Conservation (phyloP, 1,140 invertebrate species). For the Ostrea edulis region DNA sequence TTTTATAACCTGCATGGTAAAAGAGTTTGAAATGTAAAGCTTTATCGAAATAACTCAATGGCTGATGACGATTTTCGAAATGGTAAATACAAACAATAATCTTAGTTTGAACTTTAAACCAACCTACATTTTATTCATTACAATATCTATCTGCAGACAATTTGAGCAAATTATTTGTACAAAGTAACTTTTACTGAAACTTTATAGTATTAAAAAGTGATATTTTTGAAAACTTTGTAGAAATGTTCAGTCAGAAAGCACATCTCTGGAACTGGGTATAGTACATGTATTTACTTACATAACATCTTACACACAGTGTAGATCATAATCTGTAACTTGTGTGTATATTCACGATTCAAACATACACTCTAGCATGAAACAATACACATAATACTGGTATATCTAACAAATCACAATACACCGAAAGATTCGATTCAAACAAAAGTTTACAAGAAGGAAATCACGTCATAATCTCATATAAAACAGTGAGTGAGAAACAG, state of each 20-base stretch:
- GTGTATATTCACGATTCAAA: background rate
- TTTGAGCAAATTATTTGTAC: background rate
- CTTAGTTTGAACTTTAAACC: no score
- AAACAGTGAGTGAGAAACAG: background rate
- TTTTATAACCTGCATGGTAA: no score
- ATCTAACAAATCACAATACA: background rate
- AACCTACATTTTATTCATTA: background rate
- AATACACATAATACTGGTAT: conserved; percentile 23
- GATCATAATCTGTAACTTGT: background rate
- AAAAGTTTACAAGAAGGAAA: background rate
- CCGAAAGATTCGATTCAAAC: no score
- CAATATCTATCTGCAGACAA: background rate
- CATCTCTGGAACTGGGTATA: background rate
- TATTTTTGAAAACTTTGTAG: background rate
- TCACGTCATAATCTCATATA: conserved; percentile 11
- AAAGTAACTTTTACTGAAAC: no score
- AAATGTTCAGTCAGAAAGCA: background rate
- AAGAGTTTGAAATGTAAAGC: no score
- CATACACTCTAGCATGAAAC: background rate
- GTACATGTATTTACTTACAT: background rate
- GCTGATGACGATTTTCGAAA: no score
- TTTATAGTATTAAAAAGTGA: background rate
- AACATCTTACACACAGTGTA: background rate
- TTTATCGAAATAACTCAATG: no score
- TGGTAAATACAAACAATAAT: no score